Percentiles rank a stretch among this genome's conserved stretches.
Evolutionary conservation across 1,140 invertebrate species (phyloP).

Genomic region (Drosophila micromelanica): DNA sequence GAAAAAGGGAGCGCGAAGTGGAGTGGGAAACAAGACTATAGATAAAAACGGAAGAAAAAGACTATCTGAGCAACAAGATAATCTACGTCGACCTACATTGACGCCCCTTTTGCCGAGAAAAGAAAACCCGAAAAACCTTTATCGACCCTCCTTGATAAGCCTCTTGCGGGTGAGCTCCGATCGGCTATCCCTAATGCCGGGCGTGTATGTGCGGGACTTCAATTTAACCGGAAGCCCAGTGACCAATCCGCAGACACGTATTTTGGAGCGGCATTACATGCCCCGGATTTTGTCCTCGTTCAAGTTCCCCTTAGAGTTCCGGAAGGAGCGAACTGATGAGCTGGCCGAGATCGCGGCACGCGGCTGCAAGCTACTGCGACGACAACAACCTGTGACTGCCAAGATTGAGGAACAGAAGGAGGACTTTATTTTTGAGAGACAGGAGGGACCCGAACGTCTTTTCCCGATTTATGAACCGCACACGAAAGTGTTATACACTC

Average conservation of each 20-base stretch:
- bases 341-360: background rate
- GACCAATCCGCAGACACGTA: background rate
- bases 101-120: background rate
- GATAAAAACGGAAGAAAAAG: too few relatives aligned
- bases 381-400: background rate
- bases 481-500: background rate
- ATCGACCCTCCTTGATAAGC: background rate
- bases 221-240: conserved; percentile 1
- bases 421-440: conserved; percentile 52
- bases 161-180: background rate
- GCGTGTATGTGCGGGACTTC: conserved; percentile 26
- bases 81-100: background rate
- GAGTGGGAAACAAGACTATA: too few relatives aligned
- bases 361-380: conserved; percentile 1
- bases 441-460: conserved; percentile 60
- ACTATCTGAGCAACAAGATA: too few relatives aligned
- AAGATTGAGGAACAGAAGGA: background rate
- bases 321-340: conserved; percentile 20
- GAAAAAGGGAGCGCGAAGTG: background rate
- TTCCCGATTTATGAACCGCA: conserved; percentile 45
- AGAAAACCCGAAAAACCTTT: conserved; percentile 28
- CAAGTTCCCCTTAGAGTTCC: conserved; percentile 68
- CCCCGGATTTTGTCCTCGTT: conserved; percentile 69
- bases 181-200: background rate
- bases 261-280: conserved; percentile 41